These are phyloP conservation scores for Alviniconcha marisindica DNA, from an alignment of 1,140 invertebrate species.

Conservation along the genomic window DNA sequence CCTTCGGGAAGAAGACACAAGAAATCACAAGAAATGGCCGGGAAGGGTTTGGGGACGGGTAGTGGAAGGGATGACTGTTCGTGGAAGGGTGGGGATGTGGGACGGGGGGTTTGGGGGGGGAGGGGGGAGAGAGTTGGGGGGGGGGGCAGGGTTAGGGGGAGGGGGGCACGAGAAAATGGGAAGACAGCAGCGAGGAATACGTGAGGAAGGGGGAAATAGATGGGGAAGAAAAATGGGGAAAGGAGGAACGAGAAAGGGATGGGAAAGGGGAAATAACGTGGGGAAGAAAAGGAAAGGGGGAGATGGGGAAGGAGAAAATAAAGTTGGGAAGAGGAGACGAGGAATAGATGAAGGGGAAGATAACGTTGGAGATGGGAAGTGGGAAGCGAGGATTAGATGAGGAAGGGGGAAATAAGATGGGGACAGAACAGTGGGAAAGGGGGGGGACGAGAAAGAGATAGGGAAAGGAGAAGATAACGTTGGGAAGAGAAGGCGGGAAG, in stretches of 20 bases:
- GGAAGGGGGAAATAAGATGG: neutral
- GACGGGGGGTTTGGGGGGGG: too few species aligned
- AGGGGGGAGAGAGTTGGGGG: neutral
- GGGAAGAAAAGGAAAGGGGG: neutral
- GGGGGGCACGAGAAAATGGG: neutral
- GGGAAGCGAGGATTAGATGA: neutral
- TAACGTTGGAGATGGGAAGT: neutral
- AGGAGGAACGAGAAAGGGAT: neutral
- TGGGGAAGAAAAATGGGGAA: neutral
- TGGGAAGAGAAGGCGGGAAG: neutral
- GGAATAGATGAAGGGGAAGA: neutral
- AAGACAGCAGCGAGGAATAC: neutral
- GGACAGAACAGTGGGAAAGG: too few species aligned
- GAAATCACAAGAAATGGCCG: constrained; percentile 17
- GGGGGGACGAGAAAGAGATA: neutral
- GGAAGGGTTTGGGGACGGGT: neutral
- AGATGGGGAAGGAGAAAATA: neutral
- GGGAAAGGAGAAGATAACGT: neutral
- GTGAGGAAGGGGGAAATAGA: neutral
- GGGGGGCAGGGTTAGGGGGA: neutral
- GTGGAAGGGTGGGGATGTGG: neutral
- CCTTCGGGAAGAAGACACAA: neutral
- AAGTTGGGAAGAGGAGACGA: too few species aligned
- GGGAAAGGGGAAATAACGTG: neutral
- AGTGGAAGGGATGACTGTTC: neutral